These are phyloP conservation scores for Chirona hameri DNA, from an alignment of 2,888 invertebrate species.

Conservation along the genomic window DNA sequence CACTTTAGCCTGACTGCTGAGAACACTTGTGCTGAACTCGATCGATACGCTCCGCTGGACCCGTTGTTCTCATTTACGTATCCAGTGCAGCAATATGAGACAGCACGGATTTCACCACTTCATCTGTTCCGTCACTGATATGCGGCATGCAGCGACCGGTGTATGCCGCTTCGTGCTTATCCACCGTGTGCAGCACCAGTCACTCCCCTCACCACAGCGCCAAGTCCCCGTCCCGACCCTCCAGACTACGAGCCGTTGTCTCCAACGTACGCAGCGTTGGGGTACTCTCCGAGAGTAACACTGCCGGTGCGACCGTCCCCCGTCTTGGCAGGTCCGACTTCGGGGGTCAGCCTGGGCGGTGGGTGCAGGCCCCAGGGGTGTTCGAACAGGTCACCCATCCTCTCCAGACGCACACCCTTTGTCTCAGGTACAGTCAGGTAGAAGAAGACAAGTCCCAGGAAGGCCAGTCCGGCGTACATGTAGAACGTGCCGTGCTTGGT, in stretches of 20 bases:
- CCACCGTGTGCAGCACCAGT: too few species aligned
- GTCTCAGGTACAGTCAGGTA: conserved; percentile 54
- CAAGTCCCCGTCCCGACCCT: too few species aligned
- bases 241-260: too few species aligned
- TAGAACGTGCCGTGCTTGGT: conserved; percentile 54
- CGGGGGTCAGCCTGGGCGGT: neutral
- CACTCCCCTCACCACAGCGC: too few species aligned
- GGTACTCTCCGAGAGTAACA: neutral
- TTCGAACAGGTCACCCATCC: neutral
- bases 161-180: neutral
- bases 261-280: neutral
- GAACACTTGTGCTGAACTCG: too few species aligned
- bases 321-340: neutral
- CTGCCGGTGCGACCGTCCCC: too few species aligned
- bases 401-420: conserved; percentile 51
- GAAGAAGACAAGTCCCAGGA: conserved; percentile 50
- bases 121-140: neutral
- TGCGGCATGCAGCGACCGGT: neutral
- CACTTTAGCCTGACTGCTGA: too few species aligned
- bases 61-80: too few species aligned
- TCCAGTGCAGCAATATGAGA: too few species aligned
- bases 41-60: too few species aligned
- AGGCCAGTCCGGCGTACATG: conserved; percentile 52
- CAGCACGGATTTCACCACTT: too few species aligned
- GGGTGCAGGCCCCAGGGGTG: neutral